Base-by-base conservation (phyloP, 2,113 vertebrate species). In the Lamprologus sp. region DNA sequence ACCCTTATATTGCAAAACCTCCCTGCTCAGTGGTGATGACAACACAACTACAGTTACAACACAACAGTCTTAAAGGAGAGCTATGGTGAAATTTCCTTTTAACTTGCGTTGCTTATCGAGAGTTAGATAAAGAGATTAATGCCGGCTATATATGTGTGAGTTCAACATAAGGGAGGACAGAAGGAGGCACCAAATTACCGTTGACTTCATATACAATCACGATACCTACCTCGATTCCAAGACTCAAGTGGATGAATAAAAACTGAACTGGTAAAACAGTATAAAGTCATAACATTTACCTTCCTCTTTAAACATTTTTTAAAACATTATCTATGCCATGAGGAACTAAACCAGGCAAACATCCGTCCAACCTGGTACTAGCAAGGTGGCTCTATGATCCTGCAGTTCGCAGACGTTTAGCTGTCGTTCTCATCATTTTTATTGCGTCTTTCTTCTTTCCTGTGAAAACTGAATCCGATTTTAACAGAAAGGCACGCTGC, bases 81-180 rank as follows among this genome's bases (percentile, higher is more conserved):
- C 40, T 75, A 14, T 47, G 21, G 68, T 9, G 68, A 73, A 47
- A 73, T 47, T 73, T 73, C 68, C 68, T 28, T 75, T 75, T 45
- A 26, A 47, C 42, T 75, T 75, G 14, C 3, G 14, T 45, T 4
- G 3, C 40, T 75, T 17, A 73, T 73, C 2, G 2, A 47, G 40
- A 45, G 40, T 73, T 73, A 73, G 14, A 73, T 45, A 26, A 73
- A 42, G 65, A 73, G 13, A 73, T 73, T 73, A 73, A 42, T 70
- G n/a, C 13, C 1, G 0, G 4, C 37, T 42, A 23, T 73, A 73
- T 26, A 26, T 45, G 40, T 23, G 14, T 47, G 68, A 45, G 3
- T 7, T 73, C 40, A 45, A 26, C 13, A 73, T 26, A 26, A 45
- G 40, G 37, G 21, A 0, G 37, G 37, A 4, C 21, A 73, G 68